Conservation (phyloP, 2,797 vertebrate species). For the Orestias chungarensis region DNA sequence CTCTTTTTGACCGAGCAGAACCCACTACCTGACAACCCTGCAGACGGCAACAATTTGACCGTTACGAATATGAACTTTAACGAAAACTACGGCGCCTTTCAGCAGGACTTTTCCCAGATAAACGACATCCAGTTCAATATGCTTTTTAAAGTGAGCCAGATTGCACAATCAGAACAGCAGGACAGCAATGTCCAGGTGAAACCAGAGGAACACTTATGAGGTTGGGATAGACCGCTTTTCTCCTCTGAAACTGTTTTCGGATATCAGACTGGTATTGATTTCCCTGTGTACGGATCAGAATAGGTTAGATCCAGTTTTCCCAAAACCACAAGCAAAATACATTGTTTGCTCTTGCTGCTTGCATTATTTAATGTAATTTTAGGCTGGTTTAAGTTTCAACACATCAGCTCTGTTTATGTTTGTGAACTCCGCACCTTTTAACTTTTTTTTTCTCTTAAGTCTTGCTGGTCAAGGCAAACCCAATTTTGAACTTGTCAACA, state of each 20-base stretch:
- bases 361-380: constrained; percentile 13
- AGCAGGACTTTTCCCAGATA: constrained; percentile 68
- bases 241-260: not conserved
- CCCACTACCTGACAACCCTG: constrained; percentile 29
- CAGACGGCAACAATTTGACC: constrained; percentile 14
- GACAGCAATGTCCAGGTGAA: constrained; percentile 67
- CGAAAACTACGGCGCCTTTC: constrained; percentile 25
- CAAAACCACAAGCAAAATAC: not conserved
- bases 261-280: not conserved
- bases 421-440: not conserved
- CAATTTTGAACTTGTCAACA: constrained; percentile 11
- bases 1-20: constrained; percentile 13
- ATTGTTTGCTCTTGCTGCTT: constrained; percentile 15
- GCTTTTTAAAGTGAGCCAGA: constrained; percentile 73
- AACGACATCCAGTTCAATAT: constrained; percentile 76
- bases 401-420: constrained; percentile 2
- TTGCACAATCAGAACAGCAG: constrained; percentile 49
- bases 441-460: constrained; percentile 1
- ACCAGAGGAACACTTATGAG: constrained; percentile 71
- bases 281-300: not conserved
- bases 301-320: not conserved
- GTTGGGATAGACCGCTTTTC: not conserved
- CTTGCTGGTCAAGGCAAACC: constrained; percentile 69
- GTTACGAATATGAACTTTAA: constrained; percentile 63
- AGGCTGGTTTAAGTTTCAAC: constrained; percentile 5